Evolutionary conservation across 2,797 vertebrate genomes (phyloP).

Genomic region (Alosa sapidissima): DNA sequence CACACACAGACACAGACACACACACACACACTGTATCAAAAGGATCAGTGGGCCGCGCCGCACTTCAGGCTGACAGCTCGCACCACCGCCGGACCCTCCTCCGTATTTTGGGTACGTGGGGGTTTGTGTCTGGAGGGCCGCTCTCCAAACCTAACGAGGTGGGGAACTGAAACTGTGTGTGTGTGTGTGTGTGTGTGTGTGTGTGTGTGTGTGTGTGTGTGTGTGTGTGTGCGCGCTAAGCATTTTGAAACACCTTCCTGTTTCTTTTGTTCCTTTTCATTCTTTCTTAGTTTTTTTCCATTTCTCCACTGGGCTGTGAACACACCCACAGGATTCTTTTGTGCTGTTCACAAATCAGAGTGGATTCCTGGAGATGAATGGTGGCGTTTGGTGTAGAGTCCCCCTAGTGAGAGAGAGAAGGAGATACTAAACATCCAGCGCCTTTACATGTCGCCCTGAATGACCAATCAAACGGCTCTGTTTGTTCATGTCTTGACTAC

Average conservation of each 20-base stretch:
- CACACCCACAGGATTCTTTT: background rate
- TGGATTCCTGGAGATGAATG: background rate
- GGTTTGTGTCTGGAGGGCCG: slow-evolving; percentile 54
- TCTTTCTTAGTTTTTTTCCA: background rate
- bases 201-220: too few relatives aligned
- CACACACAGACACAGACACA: too few relatives aligned
- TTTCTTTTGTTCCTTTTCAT: background rate
- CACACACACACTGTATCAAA: slow-evolving; percentile 72
- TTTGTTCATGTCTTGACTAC: background rate
- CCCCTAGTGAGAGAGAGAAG: background rate
- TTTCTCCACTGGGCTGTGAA: background rate
- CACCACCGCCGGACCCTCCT: background rate
- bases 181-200: too few relatives aligned
- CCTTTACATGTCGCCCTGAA: background rate
- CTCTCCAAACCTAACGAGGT: slow-evolving; percentile 64
- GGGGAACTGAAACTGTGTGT: slow-evolving; percentile 63
- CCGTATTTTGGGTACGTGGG: background rate
- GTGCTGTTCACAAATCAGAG: background rate
- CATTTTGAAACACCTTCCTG: slow-evolving; percentile 20
- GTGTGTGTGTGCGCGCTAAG: slow-evolving; percentile 5
- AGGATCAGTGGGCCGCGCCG: slow-evolving; percentile 85
- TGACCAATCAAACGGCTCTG: background rate
- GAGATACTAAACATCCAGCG: background rate
- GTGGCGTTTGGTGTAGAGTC: background rate
- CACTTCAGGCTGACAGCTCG: slow-evolving; percentile 81